Evolutionary conservation across 2,888 invertebrate species (phyloP).

Genomic region (Autographa pulchrina): DNA sequence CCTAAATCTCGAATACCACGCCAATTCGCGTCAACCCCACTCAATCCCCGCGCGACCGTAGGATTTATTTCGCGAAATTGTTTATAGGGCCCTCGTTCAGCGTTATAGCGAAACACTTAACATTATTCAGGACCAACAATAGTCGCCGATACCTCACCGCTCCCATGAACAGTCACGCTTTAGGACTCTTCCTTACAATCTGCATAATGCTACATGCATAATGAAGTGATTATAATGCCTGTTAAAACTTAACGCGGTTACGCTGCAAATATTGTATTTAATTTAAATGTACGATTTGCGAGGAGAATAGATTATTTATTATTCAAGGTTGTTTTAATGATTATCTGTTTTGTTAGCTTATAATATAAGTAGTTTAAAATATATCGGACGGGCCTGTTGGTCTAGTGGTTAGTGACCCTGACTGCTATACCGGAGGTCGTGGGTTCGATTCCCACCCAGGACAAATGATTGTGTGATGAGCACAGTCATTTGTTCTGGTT

Average conservation of each 20-base stretch:
- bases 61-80: conserved; percentile 85
- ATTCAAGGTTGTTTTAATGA: too few species aligned
- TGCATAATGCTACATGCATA: conserved; percentile 74
- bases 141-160: conserved; percentile 68
- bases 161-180: conserved; percentile 82
- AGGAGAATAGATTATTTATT: too few species aligned
- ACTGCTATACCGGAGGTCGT: too few species aligned
- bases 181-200: conserved; percentile 74
- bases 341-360: too few species aligned
- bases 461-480: too few species aligned
- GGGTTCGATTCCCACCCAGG: too few species aligned
- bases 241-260: conserved; percentile 48
- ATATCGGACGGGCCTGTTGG: too few species aligned
- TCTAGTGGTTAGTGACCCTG: too few species aligned
- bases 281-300: conserved; percentile 26
- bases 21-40: conserved; percentile 62
- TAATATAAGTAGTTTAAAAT: too few species aligned
- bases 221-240: conserved; percentile 72
- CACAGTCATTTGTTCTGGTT: too few species aligned
- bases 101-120: conserved; percentile 76
- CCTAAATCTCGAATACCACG: conserved; percentile 4
- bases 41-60: conserved; percentile 64
- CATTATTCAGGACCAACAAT: conserved; percentile 82
- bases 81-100: conserved; percentile 77
- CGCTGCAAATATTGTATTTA: conserved; percentile 30